phyloP scores from a whole-genome alignment of 2,797 vertebrate species.

The Neosilurus mollespiculum region DNA sequence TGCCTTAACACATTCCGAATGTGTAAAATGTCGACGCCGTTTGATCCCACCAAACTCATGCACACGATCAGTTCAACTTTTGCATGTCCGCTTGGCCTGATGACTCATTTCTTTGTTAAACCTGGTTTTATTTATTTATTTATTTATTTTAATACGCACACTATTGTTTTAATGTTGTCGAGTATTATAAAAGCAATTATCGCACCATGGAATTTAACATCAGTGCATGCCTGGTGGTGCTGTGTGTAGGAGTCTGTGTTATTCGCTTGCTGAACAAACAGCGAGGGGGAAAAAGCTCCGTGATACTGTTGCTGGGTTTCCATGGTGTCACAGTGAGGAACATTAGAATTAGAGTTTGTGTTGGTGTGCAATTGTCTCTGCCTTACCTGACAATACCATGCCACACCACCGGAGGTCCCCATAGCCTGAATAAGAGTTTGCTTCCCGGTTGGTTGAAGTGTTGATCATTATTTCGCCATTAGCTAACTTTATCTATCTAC shows the following conservation, averaged over 20 bases:
- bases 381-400: background rate
- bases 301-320: conserved; percentile 32
- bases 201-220: background rate
- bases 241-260: background rate
- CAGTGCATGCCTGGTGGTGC: background rate
- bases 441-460: background rate
- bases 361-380: background rate
- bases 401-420: conserved; percentile 16
- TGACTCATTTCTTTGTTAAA: background rate
- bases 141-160: background rate
- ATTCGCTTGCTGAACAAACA: background rate
- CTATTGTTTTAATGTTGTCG: background rate
- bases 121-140: background rate
- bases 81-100: background rate
- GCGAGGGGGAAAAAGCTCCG: background rate
- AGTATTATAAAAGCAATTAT: background rate
- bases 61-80: background rate
- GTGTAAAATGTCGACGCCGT: background rate
- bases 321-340: conserved; percentile 19
- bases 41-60: background rate
- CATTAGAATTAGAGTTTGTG: conserved; percentile 15
- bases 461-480: background rate
- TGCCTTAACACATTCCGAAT: background rate
- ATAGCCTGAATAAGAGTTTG: background rate
- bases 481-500: background rate